Conservation (phyloP, 1,140 invertebrate genomes). For the Pseudoatta argentina region DNA sequence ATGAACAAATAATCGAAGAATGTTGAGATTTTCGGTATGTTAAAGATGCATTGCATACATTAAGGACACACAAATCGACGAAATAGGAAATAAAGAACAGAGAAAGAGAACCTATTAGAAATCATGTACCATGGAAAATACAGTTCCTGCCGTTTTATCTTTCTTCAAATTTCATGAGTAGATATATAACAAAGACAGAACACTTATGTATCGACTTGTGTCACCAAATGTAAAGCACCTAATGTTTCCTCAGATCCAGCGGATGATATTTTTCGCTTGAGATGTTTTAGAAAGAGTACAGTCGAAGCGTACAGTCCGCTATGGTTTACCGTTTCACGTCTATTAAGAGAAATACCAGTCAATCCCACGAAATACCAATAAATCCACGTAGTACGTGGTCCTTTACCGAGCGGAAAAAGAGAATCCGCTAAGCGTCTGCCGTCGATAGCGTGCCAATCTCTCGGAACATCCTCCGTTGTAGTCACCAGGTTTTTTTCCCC, state of each 20-base stretch:
- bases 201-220: no score
- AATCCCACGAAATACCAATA: background rate
- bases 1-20: no score
- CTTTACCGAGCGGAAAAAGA: constrained; percentile 35
- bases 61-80: no score
- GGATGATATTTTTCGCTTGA: background rate
- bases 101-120: no score
- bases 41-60: no score
- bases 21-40: no score
- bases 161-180: no score
- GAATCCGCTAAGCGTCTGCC: constrained; percentile 53
- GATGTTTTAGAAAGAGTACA: background rate
- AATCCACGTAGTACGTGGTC: constrained; percentile 8
- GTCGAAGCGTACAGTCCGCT: background rate
- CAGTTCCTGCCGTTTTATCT: no score
- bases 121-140: no score
- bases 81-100: no score
- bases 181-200: no score
- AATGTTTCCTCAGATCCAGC: background rate
- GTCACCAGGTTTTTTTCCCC: constrained; percentile 9
- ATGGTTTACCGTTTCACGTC: background rate
- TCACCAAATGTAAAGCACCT: background rate
- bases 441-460: constrained; percentile 55
- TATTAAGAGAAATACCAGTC: background rate
- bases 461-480: constrained; percentile 40